Base-by-base conservation (phyloP, 2,888 invertebrate genomes). In the Lepidochrysops patricia region DNA sequence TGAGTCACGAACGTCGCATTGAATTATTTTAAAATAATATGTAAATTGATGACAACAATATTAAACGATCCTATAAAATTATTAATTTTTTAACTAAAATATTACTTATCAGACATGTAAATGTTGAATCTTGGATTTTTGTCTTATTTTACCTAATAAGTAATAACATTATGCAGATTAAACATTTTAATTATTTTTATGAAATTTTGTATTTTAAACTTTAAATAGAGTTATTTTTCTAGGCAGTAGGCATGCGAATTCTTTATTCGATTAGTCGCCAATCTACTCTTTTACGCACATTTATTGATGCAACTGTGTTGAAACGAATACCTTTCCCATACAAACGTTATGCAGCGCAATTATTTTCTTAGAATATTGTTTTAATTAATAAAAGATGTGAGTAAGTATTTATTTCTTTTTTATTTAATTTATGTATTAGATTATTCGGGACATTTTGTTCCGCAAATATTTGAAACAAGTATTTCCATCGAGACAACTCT, bases 1-100 rank as follows among this genome's bases (percentile, higher is more conserved):
- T 77, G 80, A 68, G 64, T 81, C 81, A 80, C 80, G 79, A 79
- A 77, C 75, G 63, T 74, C 77, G 79, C 72, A 74, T 73, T 71
- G 72, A 73, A 76, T 72, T 72, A 70, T 69, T 67, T 68, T 66
- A 67, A 67, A 68, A 74, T 75, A 73, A 74, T 72, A 70, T 66
- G 64, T 64, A 52, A 62, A 64, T 66, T 66, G 68, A 70, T 68
- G 58, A 61, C 62, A 57, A 57, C 61, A 63, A 60, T 62, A 60
- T 60, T 57, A 29, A 54, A 54, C 12, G 27, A 54, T n/a, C 9
- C 19, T 9, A 23, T 49, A 54, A 1, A 19, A 43, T 2, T 29
- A 25, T 35, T 34, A 25, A 12, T 58, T 54, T 25, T n/a, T n/a
- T n/a, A n/a, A n/a, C n/a, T n/a, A n/a, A n/a, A n/a, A n/a, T n/a